These are phyloP conservation scores for Acleris emargana DNA, from an alignment of 2,888 invertebrate species.

Conservation along the genomic window DNA sequence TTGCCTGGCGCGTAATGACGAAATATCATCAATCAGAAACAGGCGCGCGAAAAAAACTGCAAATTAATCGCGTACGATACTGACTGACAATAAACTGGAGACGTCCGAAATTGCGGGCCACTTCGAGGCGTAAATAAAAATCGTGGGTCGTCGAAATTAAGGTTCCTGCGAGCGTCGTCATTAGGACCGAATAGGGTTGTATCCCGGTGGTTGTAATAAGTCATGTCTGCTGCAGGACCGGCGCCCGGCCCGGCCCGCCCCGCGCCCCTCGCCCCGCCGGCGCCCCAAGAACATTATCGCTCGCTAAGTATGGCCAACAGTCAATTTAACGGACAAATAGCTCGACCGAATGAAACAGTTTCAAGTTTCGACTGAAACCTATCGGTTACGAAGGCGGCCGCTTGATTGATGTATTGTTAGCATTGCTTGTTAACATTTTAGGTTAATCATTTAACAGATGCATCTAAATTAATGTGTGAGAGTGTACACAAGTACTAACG, in stretches of 20 bases:
- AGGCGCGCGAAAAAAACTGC: conserved; percentile 46
- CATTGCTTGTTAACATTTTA: conserved; percentile 2
- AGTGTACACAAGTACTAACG: not conserved
- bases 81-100: conserved; percentile 58
- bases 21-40: conserved; percentile 40
- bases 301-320: conserved; percentile 78
- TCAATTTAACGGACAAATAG: conserved; percentile 74
- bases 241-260: conserved; percentile 49
- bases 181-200: conserved; percentile 82
- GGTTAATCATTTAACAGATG: conserved; percentile 5
- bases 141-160: conserved; percentile 81
- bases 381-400: conserved; percentile 20
- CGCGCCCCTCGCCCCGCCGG: conserved; percentile 57
- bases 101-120: conserved; percentile 69
- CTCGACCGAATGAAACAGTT: conserved; percentile 64
- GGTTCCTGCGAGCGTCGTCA: conserved; percentile 76
- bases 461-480: not conserved
- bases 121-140: conserved; percentile 81
- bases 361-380: conserved; percentile 49
- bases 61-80: conserved; percentile 46
- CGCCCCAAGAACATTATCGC: conserved; percentile 66
- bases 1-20: conserved; percentile 20
- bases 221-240: conserved; percentile 79
- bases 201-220: conserved; percentile 81
- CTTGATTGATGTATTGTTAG: conserved; percentile 21